Base-by-base conservation (phyloP, 2,113 vertebrate species). In the Nannobrachium achirus region DNA sequence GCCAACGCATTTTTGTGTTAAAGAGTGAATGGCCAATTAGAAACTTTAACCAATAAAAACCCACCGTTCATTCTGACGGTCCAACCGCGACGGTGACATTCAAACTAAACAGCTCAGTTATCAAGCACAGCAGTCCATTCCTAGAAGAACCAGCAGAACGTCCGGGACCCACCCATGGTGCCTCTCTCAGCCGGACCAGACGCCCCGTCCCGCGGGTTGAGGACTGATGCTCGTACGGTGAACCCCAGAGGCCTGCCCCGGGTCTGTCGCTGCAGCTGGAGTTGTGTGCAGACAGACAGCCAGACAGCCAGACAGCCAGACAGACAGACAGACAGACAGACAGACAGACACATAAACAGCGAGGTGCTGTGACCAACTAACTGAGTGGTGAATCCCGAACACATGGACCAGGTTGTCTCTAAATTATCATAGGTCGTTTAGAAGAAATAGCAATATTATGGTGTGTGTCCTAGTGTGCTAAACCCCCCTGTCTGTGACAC, bases 51-150 rank as follows among this genome's bases (percentile, higher is more conserved):
- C 19, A 46, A n/a, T 33, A 15, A 1, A 25, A 66, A 86, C 93
- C 94, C 88, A 96, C 95, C 94, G 90, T 93, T 95, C 95, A 95
- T 95, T 56, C 66, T 92, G 84, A 81, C 77, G 80, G 66, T 75
- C 80, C 76, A 19, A 63, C 77, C 71, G 56, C 75, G 46, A 33
- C 58, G 25, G 56, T 55, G 65, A 53, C 73, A 70, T 71, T 52
- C 65, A 63, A 69, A 73, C 56, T 58, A 4, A 51, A 11, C 56
- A 13, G 15, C 44, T 51, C 45, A 1, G 25, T 2, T 71, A 0
- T 19, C 33, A 44, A 16, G 25, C 25, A 33, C 25, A 16, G 13
- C 11, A 2, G 10, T 38, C 69, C 63, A 78, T 77, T 42, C 57
- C 63, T 19, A n/a, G 16, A 18, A 52, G 4, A 0, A 5, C 1